Conservation (phyloP, 2,113 vertebrate genomes). For the Lepus timidus region DNA sequence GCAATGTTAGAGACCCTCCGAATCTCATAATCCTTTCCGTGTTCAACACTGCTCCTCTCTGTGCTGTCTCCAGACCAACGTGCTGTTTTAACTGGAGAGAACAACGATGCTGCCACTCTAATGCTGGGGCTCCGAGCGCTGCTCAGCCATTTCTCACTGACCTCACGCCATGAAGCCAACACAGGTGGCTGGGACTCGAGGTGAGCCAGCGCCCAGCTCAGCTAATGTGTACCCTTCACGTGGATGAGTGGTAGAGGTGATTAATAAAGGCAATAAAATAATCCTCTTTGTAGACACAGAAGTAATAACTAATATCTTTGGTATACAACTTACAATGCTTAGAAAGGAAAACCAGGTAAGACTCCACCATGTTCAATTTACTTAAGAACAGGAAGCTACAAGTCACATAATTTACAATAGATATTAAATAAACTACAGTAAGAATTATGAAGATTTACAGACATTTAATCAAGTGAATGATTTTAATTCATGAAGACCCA, state of each 20-base stretch:
- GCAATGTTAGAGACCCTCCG: conserved; percentile 25
- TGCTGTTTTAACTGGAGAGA: not conserved
- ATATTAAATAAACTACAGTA: conserved; percentile 91
- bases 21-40: not conserved
- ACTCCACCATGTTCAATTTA: conserved; percentile 85
- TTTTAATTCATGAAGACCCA: conserved; percentile 88
- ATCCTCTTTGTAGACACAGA: conserved; percentile 77
- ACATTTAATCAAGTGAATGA: conserved; percentile 90
- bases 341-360: conserved; percentile 83
- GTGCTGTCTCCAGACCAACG: not conserved
- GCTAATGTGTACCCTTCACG: conserved; percentile 76
- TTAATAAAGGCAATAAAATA: conserved; percentile 75
- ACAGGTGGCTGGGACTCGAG: not conserved
- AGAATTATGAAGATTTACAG: conserved; percentile 90
- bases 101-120: accelerated
- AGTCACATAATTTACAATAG: conserved; percentile 90
- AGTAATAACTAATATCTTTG: conserved; percentile 92
- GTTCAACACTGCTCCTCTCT: not conserved
- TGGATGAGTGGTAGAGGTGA: conserved; percentile 74
- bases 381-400: conserved; percentile 85
- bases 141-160: not conserved
- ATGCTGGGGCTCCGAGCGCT: conserved; percentile 1
- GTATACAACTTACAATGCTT: conserved; percentile 89
- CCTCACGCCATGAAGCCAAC: not conserved
- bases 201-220: conserved; percentile 38